Evolutionary conservation across 2,888 invertebrate genomes (phyloP).

Genomic region (Amblyteles armatorius): DNA sequence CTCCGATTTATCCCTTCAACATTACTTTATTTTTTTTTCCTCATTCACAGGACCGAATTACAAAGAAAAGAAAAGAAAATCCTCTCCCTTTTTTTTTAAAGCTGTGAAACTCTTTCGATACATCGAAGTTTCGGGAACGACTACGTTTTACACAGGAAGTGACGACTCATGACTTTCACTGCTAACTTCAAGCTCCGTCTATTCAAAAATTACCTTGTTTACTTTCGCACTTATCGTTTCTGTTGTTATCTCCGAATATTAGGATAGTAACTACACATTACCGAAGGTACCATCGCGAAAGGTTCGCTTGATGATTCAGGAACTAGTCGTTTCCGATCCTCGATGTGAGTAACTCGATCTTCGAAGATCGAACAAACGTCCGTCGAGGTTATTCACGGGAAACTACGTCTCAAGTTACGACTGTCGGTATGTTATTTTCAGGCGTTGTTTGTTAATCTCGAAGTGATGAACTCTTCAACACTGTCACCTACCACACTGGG

Average conservation of each 20-base stretch:
- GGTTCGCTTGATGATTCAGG: neutral
- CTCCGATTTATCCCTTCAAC: neutral
- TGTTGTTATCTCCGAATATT: neutral
- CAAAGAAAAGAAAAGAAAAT: neutral
- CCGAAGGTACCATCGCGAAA: neutral
- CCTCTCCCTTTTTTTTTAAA: neutral
- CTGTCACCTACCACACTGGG: constrained; percentile 79
- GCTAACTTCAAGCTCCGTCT: constrained; percentile 5
- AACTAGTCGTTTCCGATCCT: neutral
- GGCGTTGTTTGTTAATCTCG: constrained; percentile 15
- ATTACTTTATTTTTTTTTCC: neutral
- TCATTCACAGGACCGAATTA: neutral
- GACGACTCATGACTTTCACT: neutral
- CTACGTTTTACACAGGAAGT: neutral
- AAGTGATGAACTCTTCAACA: constrained; percentile 81
- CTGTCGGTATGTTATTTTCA: neutral
- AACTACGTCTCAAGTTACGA: neutral
- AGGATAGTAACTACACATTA: neutral
- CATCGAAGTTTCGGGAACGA: neutral
- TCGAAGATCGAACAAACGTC: neutral
- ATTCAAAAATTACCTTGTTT: constrained; percentile 21
- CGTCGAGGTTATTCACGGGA: constrained; percentile 52
- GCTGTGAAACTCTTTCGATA: neutral
- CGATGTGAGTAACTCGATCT: constrained; percentile 24
- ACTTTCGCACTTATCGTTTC: neutral